These are phyloP conservation scores for Rotaria magnacalcarata DNA, from an alignment of 2,888 invertebrate species.

Conservation along the genomic window DNA sequence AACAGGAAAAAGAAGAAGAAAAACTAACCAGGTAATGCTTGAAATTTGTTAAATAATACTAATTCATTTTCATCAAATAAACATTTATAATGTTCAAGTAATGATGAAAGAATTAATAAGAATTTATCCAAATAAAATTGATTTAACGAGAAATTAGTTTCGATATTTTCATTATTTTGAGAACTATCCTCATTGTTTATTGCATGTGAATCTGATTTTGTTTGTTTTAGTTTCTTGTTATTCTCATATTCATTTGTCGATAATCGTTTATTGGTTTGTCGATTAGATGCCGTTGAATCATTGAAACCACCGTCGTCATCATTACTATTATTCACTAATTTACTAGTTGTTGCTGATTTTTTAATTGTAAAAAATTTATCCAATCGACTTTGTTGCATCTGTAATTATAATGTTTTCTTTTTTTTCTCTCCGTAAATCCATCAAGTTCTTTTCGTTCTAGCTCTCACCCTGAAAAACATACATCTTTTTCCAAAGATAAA, in stretches of 20 bases:
- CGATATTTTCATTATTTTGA: neutral
- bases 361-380: conserved; percentile 32
- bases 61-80: conserved; percentile 28
- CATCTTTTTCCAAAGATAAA: neutral
- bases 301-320: neutral
- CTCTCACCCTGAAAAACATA: too few relatives aligned
- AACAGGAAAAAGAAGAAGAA: too few relatives aligned
- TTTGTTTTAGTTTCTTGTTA: neutral
- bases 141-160: neutral
- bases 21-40: conserved; percentile 29
- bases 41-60: neutral
- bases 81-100: neutral
- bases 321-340: neutral
- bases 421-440: neutral
- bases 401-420: neutral
- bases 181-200: neutral
- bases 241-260: neutral
- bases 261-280: neutral
- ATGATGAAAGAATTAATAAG: neutral
- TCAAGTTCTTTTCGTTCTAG: neutral
- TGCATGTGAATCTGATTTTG: neutral
- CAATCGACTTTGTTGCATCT: conserved; percentile 32
- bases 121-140: conserved; percentile 35
- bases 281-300: neutral
- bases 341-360: neutral